Evolutionary conservation across 2,797 vertebrate species (phyloP).

Genomic region (Eulemur coronatus): DNA sequence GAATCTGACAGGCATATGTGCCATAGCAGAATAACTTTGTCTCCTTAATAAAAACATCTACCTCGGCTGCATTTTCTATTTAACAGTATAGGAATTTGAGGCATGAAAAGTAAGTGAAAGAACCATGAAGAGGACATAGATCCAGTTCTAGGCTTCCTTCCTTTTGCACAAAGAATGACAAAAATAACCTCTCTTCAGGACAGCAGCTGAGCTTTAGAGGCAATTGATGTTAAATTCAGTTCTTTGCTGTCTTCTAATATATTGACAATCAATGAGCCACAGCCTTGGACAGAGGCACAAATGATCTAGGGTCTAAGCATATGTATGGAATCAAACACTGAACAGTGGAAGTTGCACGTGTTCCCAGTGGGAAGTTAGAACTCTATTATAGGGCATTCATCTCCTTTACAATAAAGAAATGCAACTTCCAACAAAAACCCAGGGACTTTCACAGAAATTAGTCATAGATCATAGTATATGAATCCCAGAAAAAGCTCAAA

Average conservation of each 20-base stretch:
- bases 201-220: not conserved
- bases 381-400: not conserved
- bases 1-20: not conserved
- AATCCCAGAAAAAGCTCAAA: slow-evolving; percentile 14
- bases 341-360: not conserved
- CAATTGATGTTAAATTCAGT: not conserved
- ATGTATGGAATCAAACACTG: not conserved
- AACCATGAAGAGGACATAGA: not conserved
- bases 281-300: not conserved
- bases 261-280: not conserved
- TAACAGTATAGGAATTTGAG: not conserved
- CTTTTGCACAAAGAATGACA: slow-evolving; percentile 19
- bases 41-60: not conserved
- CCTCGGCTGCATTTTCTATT: not conserved
- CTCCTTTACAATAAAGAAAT: not conserved
- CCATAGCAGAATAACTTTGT: not conserved
- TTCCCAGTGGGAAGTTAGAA: not conserved
- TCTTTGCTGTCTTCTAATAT: slow-evolving; percentile 15
- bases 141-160: slow-evolving; percentile 11
- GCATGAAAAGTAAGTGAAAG: not conserved
- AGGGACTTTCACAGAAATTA: not conserved
- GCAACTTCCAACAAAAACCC: not conserved
- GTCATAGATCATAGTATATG: not conserved
- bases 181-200: not conserved
- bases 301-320: not conserved